phyloP scores from a whole-genome alignment of 2,797 vertebrate genomes.

The Carcharodon carcharias region DNA sequence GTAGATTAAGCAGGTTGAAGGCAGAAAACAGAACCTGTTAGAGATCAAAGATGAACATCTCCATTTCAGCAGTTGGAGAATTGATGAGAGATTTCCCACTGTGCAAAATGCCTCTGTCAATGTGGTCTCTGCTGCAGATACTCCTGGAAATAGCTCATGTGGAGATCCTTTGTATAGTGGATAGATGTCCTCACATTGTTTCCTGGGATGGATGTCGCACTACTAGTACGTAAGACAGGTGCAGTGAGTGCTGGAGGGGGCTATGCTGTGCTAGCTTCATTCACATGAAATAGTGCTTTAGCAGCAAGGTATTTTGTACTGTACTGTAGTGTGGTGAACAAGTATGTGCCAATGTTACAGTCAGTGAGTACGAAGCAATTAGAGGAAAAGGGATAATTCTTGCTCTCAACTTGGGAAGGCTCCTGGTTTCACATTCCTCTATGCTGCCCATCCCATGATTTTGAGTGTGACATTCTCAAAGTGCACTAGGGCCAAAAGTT shows the following conservation, averaged over 20 bases:
- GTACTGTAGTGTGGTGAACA: background rate
- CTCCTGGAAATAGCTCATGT: background rate
- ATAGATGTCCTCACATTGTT: background rate
- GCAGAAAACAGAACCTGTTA: background rate
- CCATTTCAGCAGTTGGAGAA: background rate
- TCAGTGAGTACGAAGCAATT: background rate
- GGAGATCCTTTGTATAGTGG: background rate
- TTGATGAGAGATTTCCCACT: background rate
- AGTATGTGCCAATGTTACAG: background rate
- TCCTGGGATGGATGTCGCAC: background rate
- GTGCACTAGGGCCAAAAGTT: background rate
- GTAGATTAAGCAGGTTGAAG: background rate
- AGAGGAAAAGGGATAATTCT: background rate
- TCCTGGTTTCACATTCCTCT: background rate
- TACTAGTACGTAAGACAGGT: background rate
- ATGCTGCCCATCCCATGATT: background rate
- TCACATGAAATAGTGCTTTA: background rate
- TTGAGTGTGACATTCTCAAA: background rate
- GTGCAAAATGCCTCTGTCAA: background rate
- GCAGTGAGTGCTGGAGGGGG: background rate
- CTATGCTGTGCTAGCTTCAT: background rate
- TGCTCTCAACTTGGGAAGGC: background rate
- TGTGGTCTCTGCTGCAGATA: background rate
- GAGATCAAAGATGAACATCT: background rate
- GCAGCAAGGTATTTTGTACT: background rate